Conservation (phyloP, 2,797 vertebrate species). For the Argya squamiceps region DNA sequence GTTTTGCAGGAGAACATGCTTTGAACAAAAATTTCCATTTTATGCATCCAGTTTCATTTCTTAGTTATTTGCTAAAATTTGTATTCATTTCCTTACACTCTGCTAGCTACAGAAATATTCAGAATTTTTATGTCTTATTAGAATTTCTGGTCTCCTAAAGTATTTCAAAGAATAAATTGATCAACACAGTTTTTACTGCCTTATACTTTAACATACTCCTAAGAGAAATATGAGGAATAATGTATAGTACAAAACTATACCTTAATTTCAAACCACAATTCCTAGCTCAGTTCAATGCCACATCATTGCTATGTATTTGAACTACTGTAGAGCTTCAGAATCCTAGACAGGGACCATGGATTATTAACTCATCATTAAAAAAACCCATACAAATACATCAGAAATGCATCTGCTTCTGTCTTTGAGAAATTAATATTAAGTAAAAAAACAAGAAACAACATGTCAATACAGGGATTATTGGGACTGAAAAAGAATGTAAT, state of each 20-base stretch:
- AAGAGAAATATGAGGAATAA: not conserved
- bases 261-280: not conserved
- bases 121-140: not conserved
- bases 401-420: not conserved
- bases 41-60: not conserved
- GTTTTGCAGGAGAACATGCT: not conserved
- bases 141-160: not conserved
- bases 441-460: not conserved
- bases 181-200: not conserved
- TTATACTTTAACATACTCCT: not conserved
- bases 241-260: not conserved
- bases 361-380: not conserved
- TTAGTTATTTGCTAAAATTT: not conserved
- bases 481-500: not conserved
- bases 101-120: not conserved
- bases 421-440: not conserved
- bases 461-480: not conserved
- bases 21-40: not conserved
- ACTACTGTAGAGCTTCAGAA: not conserved
- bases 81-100: not conserved
- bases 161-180: not conserved
- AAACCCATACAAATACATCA: not conserved
- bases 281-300: not conserved
- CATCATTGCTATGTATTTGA: not conserved
- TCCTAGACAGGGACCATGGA: not conserved